A percentile compares a stretch with the other conserved stretches of the same genome.
Evolutionary conservation across 2,888 invertebrate species (phyloP).

Genomic region (Protophormia terraenovae): DNA sequence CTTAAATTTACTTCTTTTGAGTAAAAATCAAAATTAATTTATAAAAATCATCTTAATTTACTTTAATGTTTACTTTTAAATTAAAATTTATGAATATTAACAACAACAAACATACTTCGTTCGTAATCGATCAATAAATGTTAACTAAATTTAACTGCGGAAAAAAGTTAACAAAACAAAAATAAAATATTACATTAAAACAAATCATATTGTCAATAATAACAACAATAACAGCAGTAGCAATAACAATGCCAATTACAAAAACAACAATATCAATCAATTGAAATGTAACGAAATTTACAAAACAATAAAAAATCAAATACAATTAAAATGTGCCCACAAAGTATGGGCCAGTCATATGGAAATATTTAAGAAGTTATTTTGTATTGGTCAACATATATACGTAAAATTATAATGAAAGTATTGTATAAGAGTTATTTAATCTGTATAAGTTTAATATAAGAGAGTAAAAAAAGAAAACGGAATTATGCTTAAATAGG

Average conservation of each 20-base stretch:
- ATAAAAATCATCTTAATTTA: slow-evolving; percentile 22
- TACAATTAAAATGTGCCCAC: background rate
- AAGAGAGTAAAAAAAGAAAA: too few relatives aligned
- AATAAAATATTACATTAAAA: slow-evolving; percentile 1
- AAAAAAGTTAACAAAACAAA: background rate
- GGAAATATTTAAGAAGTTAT: background rate
- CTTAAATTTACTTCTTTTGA: background rate
- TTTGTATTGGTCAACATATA: background rate
- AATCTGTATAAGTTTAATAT: too few relatives aligned
- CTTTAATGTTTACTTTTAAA: background rate
- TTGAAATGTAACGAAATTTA: slow-evolving; percentile 12
- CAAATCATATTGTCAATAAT: slow-evolving; percentile 16
- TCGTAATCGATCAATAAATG: slow-evolving; percentile 28
- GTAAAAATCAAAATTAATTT: slow-evolving; percentile 14
- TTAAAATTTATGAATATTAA: slow-evolving; percentile 24
- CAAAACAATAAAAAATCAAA: background rate
- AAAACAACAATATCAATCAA: slow-evolving; percentile 43
- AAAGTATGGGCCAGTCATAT: background rate
- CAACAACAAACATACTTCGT: background rate
- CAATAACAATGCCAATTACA: too few relatives aligned
- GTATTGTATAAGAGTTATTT: too few relatives aligned
- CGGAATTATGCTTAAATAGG: too few relatives aligned
- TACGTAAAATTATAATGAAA: background rate
- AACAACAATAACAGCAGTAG: too few relatives aligned
- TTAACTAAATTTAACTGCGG: background rate